Percentiles rank a stretch among this genome's conserved stretches.
Conservation (phyloP, 1,140 invertebrate species). For the Neodiprion virginianus region DNA sequence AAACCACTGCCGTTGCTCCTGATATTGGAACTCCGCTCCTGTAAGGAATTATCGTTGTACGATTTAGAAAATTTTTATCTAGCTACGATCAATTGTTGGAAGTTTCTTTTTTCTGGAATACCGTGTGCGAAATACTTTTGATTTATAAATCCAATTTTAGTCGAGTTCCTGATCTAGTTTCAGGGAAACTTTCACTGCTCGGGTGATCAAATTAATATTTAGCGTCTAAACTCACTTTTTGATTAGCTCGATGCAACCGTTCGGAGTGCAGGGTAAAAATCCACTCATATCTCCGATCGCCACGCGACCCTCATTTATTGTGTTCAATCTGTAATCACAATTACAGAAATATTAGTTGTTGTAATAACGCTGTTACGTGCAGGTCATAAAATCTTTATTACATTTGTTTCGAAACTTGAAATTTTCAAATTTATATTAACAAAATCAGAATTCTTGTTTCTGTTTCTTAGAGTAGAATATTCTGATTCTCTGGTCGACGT, state of each 20-base stretch:
- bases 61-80: neutral
- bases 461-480: neutral
- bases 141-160: no score
- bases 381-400: no score
- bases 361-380: neutral
- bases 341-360: constrained; percentile 19
- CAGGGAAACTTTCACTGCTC: no score
- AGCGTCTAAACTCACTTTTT: constrained; percentile 63
- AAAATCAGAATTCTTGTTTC: neutral
- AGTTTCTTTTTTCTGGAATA: constrained; percentile 2
- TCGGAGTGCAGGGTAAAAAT: constrained; percentile 93
- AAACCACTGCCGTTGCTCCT: constrained; percentile 89
- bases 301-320: constrained; percentile 88
- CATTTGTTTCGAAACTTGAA: neutral
- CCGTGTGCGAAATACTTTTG: neutral
- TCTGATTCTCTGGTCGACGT: neutral
- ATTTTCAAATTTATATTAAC: neutral
- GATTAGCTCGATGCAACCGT: constrained; percentile 92
- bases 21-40: constrained; percentile 79
- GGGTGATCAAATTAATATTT: neutral
- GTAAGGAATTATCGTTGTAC: constrained; percentile 9
- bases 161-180: no score
- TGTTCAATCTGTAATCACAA: constrained; percentile 74
- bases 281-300: constrained; percentile 85
- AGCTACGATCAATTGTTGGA: neutral